Evolutionary conservation across 1,140 invertebrate genomes (phyloP).

Genomic region (Neodiprion lecontei): DNA sequence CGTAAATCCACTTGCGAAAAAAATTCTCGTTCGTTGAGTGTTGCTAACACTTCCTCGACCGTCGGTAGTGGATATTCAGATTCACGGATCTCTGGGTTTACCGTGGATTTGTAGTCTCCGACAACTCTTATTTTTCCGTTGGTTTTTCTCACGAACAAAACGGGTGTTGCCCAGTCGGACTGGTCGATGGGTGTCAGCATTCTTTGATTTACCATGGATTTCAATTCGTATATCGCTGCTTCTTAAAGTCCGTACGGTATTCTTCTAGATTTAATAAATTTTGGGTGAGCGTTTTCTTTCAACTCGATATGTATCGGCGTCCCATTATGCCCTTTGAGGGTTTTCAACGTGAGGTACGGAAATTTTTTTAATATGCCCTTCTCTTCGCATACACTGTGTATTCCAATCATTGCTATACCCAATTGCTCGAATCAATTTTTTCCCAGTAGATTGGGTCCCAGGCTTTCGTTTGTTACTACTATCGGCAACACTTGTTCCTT

Average conservation of each 20-base stretch:
- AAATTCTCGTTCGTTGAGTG: neutral
- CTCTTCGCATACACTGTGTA: neutral
- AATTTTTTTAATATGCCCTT: neutral
- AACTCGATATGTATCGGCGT: slow-evolving; percentile 12
- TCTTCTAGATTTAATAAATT: neutral
- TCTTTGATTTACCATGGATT: neutral
- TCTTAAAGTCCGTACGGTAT: neutral
- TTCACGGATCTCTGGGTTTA: neutral
- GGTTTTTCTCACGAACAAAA: neutral
- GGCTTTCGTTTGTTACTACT: neutral
- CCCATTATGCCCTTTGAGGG: neutral
- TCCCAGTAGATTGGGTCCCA: slow-evolving; percentile 10
- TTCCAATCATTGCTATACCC: neutral
- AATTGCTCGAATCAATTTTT: slow-evolving; percentile 8
- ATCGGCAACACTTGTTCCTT: slow-evolving; percentile 1
- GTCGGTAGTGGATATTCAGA: neutral
- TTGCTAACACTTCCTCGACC: neutral
- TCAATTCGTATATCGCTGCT: neutral
- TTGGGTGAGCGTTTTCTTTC: neutral
- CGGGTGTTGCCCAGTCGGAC: neutral
- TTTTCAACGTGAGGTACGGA: neutral
- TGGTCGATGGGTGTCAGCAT: neutral
- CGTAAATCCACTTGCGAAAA: neutral
- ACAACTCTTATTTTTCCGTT: neutral
- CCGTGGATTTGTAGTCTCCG: neutral